A percentile compares a stretch with the other conserved stretches of the same genome.
These are phyloP conservation scores for Drosophila niveifrons DNA, from an alignment of 2,888 invertebrate species.

Conservation along the genomic window DNA sequence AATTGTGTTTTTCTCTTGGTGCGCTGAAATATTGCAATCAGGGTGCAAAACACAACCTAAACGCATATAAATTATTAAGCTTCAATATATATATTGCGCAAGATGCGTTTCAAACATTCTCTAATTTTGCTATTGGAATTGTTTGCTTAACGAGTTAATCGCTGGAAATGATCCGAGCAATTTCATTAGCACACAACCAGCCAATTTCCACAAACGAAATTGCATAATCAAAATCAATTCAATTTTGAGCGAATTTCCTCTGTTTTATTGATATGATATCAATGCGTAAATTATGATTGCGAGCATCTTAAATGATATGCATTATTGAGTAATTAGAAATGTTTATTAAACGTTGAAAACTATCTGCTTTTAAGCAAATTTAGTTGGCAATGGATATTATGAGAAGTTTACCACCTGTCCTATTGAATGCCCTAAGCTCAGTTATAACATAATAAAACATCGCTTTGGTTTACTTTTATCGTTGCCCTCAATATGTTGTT, in stretches of 20 bases:
- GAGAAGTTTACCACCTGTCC: constrained; percentile 9
- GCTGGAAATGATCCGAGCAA: constrained; percentile 11
- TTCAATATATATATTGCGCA: not conserved
- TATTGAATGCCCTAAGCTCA: constrained; percentile 5
- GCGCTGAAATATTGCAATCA: constrained; percentile 13
- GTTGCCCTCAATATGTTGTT: constrained; percentile 27
- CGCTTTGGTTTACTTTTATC: constrained; percentile 18
- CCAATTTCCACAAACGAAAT: constrained; percentile 1
- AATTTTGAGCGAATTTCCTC: not conserved
- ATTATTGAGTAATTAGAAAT: constrained; percentile 1
- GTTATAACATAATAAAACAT: constrained; percentile 1
- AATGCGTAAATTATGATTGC: not conserved
- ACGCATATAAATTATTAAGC: not conserved
- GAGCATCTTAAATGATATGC: not conserved
- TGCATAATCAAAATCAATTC: constrained; percentile 1
- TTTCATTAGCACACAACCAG: constrained; percentile 3
- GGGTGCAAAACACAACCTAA: not conserved
- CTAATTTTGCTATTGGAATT: constrained; percentile 37
- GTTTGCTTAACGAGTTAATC: constrained; percentile 47
- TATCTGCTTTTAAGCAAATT: not conserved
- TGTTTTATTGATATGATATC: not conserved
- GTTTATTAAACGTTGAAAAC: not conserved
- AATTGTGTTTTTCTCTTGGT: constrained; percentile 20
- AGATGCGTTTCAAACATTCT: not conserved
- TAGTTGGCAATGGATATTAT: not conserved